Conservation (phyloP, 1,140 invertebrate genomes). For the Pararge aegeria region DNA sequence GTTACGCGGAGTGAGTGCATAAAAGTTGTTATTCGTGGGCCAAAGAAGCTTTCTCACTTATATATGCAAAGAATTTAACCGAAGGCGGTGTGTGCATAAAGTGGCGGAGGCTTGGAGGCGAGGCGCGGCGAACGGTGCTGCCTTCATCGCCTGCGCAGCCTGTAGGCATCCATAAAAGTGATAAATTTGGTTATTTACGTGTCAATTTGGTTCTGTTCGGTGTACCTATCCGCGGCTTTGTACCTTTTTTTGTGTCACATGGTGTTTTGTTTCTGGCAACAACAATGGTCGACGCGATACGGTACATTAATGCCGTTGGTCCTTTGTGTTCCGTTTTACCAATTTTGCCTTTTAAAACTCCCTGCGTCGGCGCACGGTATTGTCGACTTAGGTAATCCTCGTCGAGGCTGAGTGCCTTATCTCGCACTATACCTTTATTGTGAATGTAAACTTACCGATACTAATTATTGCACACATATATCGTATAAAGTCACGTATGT, state of each 20-base stretch:
- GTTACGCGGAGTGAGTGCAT: slow-evolving; percentile 55
- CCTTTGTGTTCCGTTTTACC: slow-evolving; percentile 54
- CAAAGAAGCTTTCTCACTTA: slow-evolving; percentile 69
- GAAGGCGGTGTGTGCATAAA: slow-evolving; percentile 69
- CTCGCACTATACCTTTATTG: slow-evolving; percentile 32
- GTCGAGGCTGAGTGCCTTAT: slow-evolving; percentile 52
- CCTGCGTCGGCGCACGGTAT: slow-evolving; percentile 47
- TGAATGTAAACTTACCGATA: slow-evolving; percentile 28
- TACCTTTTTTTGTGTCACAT: slow-evolving; percentile 52
- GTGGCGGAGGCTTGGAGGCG: slow-evolving; percentile 62
- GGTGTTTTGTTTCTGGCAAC: slow-evolving; percentile 39
- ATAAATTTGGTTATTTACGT: slow-evolving; percentile 57
- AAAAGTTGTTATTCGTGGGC: slow-evolving; percentile 43
- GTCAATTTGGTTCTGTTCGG: slow-evolving; percentile 39
- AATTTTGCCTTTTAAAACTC: slow-evolving; percentile 39
- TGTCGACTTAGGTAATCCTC: slow-evolving; percentile 50
- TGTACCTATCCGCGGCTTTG: slow-evolving; percentile 51
- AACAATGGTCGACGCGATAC: slow-evolving; percentile 28
- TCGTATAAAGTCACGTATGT: slow-evolving; percentile 24
- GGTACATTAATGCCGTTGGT: slow-evolving; percentile 32
- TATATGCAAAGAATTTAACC: slow-evolving; percentile 76
- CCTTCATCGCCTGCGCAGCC: slow-evolving; percentile 70
- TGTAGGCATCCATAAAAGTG: slow-evolving; percentile 48
- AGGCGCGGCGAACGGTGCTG: slow-evolving; percentile 57
- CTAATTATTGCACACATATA: slow-evolving; percentile 21